phyloP scores from a whole-genome alignment of 2,113 vertebrate genomes.

The Anas platyrhynchos region DNA sequence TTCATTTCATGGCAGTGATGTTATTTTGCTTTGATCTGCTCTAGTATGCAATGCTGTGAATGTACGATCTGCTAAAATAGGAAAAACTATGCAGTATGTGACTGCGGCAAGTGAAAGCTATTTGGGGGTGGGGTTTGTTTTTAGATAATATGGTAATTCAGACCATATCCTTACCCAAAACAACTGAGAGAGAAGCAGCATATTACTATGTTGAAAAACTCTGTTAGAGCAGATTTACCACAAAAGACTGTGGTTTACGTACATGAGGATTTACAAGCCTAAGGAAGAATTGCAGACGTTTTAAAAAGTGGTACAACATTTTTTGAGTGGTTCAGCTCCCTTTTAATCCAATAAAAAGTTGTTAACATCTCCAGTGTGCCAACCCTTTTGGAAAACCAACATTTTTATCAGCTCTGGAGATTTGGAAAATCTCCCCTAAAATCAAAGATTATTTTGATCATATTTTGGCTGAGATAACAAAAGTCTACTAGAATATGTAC shows the following conservation, averaged over 20 bases:
- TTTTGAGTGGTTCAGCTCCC: background rate
- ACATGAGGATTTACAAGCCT: slow-evolving; percentile 13
- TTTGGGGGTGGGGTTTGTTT: background rate
- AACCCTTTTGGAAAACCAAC: background rate
- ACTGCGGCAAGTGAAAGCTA: slow-evolving; percentile 35
- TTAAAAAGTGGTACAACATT: background rate
- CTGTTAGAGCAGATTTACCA: slow-evolving; percentile 3
- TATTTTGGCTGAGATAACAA: background rate
- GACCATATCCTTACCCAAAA: slow-evolving; percentile 26
- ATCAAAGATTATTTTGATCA: slow-evolving; percentile 30
- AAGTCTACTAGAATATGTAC: background rate
- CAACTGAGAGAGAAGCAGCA: background rate
- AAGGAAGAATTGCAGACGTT: slow-evolving; percentile 3
- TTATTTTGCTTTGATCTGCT: slow-evolving; percentile 12
- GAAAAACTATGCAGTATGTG: slow-evolving; percentile 7
- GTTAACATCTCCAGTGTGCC: background rate
- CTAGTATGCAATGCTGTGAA: background rate
- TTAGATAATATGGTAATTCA: slow-evolving; percentile 47
- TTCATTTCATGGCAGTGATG: background rate
- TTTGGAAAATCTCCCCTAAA: background rate
- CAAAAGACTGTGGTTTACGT: slow-evolving; percentile 31
- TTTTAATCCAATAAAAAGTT: background rate
- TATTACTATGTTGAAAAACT: background rate
- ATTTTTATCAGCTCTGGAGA: background rate
- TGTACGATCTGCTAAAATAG: background rate